These are phyloP conservation scores for Percopsis transmontana DNA, from an alignment of 2,113 vertebrate species.

Conservation along the genomic window DNA sequence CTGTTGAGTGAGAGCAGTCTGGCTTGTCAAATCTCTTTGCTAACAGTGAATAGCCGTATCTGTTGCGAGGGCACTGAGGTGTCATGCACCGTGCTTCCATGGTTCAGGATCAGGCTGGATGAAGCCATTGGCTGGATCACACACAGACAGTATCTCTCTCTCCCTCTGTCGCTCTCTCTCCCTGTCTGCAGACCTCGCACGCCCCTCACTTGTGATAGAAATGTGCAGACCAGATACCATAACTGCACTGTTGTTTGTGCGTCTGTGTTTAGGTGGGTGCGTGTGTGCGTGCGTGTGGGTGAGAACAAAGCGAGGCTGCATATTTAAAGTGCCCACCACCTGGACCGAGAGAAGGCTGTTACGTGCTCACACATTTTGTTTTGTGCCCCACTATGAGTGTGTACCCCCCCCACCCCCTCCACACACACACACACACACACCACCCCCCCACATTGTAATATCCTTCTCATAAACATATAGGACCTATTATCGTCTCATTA, in stretches of 20 bases:
- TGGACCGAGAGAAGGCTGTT: too few relatives aligned
- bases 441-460: constrained; percentile 29
- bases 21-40: constrained; percentile 93
- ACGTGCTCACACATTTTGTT: too few relatives aligned
- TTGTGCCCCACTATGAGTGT: too few relatives aligned
- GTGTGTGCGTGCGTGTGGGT: constrained; percentile 1
- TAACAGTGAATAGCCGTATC: constrained; percentile 94
- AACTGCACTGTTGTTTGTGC: background rate
- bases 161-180: constrained; percentile 53
- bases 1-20: constrained; percentile 93
- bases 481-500: constrained; percentile 49
- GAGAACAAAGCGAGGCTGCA: too few relatives aligned
- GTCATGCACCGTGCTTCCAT: constrained; percentile 91
- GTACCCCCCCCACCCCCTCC: too few relatives aligned
- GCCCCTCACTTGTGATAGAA: constrained; percentile 25
- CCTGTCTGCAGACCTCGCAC: constrained; percentile 34
- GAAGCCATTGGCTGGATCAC: constrained; percentile 73
- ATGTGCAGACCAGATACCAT: background rate
- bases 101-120: constrained; percentile 89
- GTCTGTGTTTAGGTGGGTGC: background rate
- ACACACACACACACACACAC: constrained; percentile 40
- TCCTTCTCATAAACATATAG: constrained; percentile 35
- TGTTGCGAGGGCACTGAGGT: constrained; percentile 86
- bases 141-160: constrained; percentile 79
- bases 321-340: too few relatives aligned